Percentiles rank a stretch among this genome's conserved stretches.
phyloP scores from a whole-genome alignment of 2,797 vertebrate genomes.

The Podargus strigoides region DNA sequence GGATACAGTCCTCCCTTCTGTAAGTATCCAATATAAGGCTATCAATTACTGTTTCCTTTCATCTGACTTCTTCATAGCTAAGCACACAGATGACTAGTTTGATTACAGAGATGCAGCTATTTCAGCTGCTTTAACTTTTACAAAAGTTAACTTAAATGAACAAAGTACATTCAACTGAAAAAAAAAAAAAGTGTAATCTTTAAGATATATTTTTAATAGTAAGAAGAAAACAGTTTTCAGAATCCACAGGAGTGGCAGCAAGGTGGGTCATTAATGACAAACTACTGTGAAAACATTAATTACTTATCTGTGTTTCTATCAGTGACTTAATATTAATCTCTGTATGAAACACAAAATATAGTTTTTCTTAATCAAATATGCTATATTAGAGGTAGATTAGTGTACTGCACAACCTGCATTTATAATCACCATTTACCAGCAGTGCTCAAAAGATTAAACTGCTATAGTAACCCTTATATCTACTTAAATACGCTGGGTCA shows the following conservation, averaged over 20 bases:
- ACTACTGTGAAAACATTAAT: neutral
- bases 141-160: neutral
- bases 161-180: neutral
- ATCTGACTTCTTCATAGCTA: neutral
- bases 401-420: neutral
- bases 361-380: neutral
- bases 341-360: neutral
- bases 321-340: neutral
- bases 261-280: neutral
- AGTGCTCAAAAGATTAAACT: constrained; percentile 38
- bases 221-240: neutral
- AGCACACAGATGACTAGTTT: neutral
- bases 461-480: constrained; percentile 47
- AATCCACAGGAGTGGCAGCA: neutral
- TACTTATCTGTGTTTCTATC: neutral
- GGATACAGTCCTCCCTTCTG: neutral
- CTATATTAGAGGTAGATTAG: neutral
- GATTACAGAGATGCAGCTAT: neutral
- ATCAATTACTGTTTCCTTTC: neutral
- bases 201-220: neutral
- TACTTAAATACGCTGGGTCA: constrained; percentile 11
- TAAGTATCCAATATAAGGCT: neutral
- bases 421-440: neutral
- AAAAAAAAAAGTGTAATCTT: neutral
- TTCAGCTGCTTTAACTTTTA: neutral